Percentiles rank a stretch among this genome's conserved stretches.
phyloP scores from a whole-genome alignment of 2,888 invertebrate genomes.

The Branchipolynoe longqiensis region DNA sequence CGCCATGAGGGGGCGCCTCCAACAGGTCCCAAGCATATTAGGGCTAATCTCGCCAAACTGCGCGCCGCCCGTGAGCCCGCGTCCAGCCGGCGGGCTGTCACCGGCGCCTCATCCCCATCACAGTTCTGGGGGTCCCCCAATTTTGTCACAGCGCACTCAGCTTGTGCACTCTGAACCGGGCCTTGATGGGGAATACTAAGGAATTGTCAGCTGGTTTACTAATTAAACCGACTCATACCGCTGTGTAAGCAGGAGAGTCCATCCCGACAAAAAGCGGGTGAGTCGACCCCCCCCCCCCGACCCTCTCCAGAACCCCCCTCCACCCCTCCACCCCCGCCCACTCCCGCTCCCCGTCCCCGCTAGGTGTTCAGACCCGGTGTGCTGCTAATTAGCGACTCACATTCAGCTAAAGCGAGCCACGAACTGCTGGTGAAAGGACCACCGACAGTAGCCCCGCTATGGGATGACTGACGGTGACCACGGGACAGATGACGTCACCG shows the following conservation, averaged over 20 bases:
- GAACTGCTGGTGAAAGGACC: too few species aligned
- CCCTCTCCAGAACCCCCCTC: background rate
- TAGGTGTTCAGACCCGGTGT: background rate
- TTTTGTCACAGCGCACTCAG: too few species aligned
- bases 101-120: too few species aligned
- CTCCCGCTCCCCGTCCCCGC: background rate
- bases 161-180: too few species aligned
- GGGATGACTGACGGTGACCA: background rate
- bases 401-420: too few species aligned
- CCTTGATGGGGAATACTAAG: too few species aligned
- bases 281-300: background rate
- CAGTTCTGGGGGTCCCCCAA: too few species aligned
- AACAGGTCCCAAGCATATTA: background rate
- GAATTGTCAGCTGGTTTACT: background rate
- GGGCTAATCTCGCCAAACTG: constrained; percentile 30
- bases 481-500: background rate
- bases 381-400: background rate
- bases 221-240: background rate
- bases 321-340: background rate
- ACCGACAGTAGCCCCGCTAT: too few species aligned
- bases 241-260: too few species aligned
- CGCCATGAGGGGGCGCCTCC: background rate
- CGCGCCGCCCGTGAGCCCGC: background rate
- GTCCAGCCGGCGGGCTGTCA: too few species aligned
- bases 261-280: background rate